These are phyloP conservation scores for Anagrus nilaparvatae DNA, from an alignment of 1,140 invertebrate species.

Conservation along the genomic window DNA sequence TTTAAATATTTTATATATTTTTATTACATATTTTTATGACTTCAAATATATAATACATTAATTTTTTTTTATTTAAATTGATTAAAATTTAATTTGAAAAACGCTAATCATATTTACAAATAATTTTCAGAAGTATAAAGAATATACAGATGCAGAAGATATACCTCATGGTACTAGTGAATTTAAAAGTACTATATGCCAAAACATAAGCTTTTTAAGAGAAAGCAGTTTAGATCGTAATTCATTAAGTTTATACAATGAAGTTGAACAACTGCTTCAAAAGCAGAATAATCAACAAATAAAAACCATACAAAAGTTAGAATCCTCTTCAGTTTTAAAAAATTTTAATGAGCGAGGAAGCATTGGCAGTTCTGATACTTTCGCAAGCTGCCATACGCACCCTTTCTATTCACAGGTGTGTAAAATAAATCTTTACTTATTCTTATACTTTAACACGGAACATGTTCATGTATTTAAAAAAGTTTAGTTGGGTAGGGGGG, in stretches of 20 bases:
- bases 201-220: conserved; percentile 63
- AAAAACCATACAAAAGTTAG: no score
- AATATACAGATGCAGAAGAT: conserved; percentile 77
- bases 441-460: no score
- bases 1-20: no score
- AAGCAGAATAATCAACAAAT: background rate
- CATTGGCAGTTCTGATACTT: conserved; percentile 82
- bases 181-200: conserved; percentile 61
- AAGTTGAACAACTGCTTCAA: background rate
- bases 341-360: conserved; percentile 58
- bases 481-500: no score
- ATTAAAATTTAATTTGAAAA: no score
- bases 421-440: background rate
- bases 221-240: conserved; percentile 38
- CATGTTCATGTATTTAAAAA: no score
- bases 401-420: conserved; percentile 67
- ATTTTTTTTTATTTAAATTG: no score
- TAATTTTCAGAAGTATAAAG: conserved; percentile 72
- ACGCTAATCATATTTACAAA: no score
- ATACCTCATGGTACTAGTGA: conserved; percentile 70
- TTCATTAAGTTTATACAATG: conserved; percentile 29
- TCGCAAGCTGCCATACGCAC: conserved; percentile 91
- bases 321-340: conserved; percentile 31
- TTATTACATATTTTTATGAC: no score
- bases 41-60: no score